Conservation (phyloP, 2,113 vertebrate genomes). For the Hippopotamus amphibius region DNA sequence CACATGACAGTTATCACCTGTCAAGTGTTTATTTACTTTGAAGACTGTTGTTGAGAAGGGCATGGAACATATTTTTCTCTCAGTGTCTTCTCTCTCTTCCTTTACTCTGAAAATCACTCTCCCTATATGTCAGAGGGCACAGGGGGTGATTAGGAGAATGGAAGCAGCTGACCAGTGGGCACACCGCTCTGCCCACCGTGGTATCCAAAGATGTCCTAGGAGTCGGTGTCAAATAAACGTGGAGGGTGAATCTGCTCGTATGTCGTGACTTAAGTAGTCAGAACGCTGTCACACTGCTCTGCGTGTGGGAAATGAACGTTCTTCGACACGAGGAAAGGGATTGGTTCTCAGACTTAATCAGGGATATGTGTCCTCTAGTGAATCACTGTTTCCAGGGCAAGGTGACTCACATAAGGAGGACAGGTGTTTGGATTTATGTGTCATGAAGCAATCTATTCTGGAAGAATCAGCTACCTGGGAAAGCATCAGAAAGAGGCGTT, state of each 20-base stretch:
- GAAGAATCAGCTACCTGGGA: not conserved
- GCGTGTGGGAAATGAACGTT: not conserved
- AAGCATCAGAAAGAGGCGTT: not conserved
- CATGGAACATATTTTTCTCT: not conserved
- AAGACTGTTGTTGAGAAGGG: constrained; percentile 60
- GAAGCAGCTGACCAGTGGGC: not conserved
- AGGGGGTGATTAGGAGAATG: not conserved
- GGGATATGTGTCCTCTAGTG: not conserved
- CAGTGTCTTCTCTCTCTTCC: not conserved
- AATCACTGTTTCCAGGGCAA: not conserved
- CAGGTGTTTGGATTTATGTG: not conserved
- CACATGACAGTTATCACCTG: constrained; percentile 53
- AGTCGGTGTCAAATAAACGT: not conserved
- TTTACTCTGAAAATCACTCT: not conserved
- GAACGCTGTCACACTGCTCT: not conserved
- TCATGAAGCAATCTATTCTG: not conserved
- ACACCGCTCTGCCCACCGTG: not conserved
- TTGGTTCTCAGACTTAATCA: not conserved
- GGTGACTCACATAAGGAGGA: not conserved
- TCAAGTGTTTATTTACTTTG: constrained; percentile 63
- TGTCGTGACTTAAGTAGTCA: not conserved
- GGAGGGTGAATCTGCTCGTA: not conserved
- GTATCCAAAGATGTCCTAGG: not conserved
- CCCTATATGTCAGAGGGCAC: not conserved
- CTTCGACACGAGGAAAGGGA: not conserved